These are phyloP conservation scores for Anoplopoma fimbria DNA, from an alignment of 2,113 vertebrate genomes.

Conservation along the genomic window DNA sequence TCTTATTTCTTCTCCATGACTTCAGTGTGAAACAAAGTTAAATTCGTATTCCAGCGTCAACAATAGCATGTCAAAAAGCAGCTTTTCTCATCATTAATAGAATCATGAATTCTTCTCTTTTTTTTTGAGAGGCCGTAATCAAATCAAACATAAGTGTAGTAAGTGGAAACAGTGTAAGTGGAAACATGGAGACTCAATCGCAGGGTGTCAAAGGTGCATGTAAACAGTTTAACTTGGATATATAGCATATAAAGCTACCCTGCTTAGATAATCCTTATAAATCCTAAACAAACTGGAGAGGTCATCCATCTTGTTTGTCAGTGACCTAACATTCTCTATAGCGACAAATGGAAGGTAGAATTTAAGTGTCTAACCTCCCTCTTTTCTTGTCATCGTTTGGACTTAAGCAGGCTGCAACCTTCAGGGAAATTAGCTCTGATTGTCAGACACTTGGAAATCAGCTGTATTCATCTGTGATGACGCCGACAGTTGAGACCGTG, in stretches of 20 bases:
- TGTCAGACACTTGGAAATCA: not conserved
- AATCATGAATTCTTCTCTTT: not conserved
- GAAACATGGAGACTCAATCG: slow-evolving; percentile 2
- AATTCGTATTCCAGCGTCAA: not conserved
- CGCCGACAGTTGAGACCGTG: not conserved
- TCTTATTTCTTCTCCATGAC: not conserved
- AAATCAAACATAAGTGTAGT: too few species aligned
- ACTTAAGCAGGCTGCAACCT: not conserved
- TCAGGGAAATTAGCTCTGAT: not conserved
- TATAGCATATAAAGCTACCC: slow-evolving; percentile 7
- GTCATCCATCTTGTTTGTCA: slow-evolving; percentile 42
- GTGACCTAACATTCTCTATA: slow-evolving; percentile 26
- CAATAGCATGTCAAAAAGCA: not conserved
- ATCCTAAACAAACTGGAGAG: slow-evolving; percentile 12
- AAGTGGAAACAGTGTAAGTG: slow-evolving; percentile 27
- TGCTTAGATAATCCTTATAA: slow-evolving; percentile 26
- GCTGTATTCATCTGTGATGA: not conserved
- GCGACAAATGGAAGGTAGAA: not conserved
- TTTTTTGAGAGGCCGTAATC: not conserved
- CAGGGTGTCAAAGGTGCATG: slow-evolving; percentile 24
- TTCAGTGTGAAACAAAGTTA: not conserved
- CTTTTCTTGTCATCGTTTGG: not conserved
- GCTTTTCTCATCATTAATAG: not conserved
- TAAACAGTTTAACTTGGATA: slow-evolving; percentile 36
- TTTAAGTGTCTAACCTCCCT: not conserved